Evolutionary conservation across 2,888 invertebrate genomes (phyloP), one percentile per base, ranked within the genome.

Genomic region (Ophion obscuratus): DNA sequence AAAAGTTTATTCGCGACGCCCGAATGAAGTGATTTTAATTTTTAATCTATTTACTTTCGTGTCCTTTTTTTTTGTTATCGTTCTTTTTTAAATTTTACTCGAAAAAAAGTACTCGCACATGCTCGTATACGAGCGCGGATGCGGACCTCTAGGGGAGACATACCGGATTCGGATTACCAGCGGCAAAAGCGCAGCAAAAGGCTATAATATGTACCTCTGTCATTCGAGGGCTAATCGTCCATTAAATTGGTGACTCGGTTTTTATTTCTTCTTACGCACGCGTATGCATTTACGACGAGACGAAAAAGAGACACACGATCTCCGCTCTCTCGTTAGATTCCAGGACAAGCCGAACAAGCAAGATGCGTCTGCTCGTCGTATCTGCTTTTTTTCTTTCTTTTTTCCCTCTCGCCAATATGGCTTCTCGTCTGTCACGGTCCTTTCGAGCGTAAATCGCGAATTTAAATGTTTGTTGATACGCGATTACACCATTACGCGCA

Each of bases 161-260:
- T 14, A 62, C 17, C 20, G 71, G 82, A 81, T 84, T 84, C 84
- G 81, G 59, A 77, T 84, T 81, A 84, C 84, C 64, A 11, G 24
- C 61, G 57, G 70, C 20, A 47, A 68, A 61, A 68, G 31, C 44
- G 40, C 10, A 20, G 7, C n/a, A 61, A 20, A n/a, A 24, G 20
- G 24, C 20, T 61, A 61, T 61, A 24, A 4, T 20, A 61, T 20
- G 20, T 40, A 57, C 59, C 76, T 68, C 76, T 14, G 83, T 81
- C 84, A 84, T 84, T 11, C 84, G 86, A 86, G 84, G 81, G 78
- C 84, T 78, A 71, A 86, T 84, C 78, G 86, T 80, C 76, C 77
- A 78, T 86, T 84, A 78, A 86, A 75, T 86, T 81, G 44, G 78
- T 75, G 73, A 24, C 61, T n/a, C 6, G 81, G 40, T 64, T 44